Base-by-base conservation (phyloP, 2,797 vertebrate genomes). In the Mallotus villosus region DNA sequence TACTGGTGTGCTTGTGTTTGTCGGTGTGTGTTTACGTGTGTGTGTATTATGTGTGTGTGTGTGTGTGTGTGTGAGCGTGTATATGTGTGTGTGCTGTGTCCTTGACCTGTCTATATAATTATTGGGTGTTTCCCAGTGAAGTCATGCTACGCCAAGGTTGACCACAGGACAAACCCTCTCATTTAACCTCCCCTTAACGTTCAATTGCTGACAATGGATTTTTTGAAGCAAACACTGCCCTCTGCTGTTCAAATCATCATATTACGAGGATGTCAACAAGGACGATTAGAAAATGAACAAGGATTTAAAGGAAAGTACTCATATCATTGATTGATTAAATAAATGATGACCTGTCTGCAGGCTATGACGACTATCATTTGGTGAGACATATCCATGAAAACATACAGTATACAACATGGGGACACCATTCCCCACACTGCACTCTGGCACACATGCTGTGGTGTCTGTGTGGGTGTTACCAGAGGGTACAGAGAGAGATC, bases 191-290 rank as follows among this genome's bases (percentile, higher is more conserved):
- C 5, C 32, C 6, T 51, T 51, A 12, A 12, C 46, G 16, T 51
- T 17, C 11, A 12, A 17, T 12, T 53, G 19, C 51, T 53, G 51
- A 53, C 2, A 1, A 29, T 25, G 46, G 24, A 16, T 21, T 5
- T 75, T 75, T 64, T 73, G 75, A 63, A 24, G 37, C 37, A 17
- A 29, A 32, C 83, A 77, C 85, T 83, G 88, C 19, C 84, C 86
- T 75, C 89, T 90, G 77, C 75, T 90, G 91, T 85, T 74, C 55
- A 55, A 0, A 5, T 16, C 16, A 3, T 9, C 5, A 5, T 5
- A 62, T 19, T 19, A 16, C 37, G 8, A 41, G 37, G 9, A 2
- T 41, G 9, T 41, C 37, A 41, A 41, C 37, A 41, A 41, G 37
- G 8, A 41, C 12, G 11, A 41, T 41, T 41, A 12, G 14, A 59